Evolutionary conservation across 2,888 invertebrate genomes (phyloP), one percentile per base, ranked within the genome.

Genomic region (Chrysodeixis includens): DNA sequence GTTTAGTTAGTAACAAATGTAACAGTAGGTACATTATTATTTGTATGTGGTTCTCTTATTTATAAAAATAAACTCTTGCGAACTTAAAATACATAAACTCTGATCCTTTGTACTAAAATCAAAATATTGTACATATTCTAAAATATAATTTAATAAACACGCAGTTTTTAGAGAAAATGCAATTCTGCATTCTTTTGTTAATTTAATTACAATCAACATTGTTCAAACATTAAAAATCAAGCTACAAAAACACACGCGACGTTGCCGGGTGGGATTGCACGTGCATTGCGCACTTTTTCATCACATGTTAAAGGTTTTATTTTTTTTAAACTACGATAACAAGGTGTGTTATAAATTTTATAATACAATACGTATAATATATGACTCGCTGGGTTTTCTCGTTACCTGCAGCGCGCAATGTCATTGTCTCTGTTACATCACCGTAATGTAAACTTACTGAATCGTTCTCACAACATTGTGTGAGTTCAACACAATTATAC

Each of bases 401-500:
- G 52, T 66, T 68, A 66, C 61, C 61, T 62, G 61, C 56, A 61
- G 60, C 53, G 60, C 71, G 56, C 78, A 80, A 69, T 80, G 81
- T 76, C 83, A 81, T 82, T 81, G 83, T 82, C 76, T 76, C 51
- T 67, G 56, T 62, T 76, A 74, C 67, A 54, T 70, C 66, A 66
- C 64, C 52, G 65, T 74, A 71, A 67, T 74, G 71, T 67, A 67
- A 65, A 79, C 80, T 60, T 71, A 66, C 68, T 64, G 67, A 63
- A 60, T 56, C 69, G 62, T 69, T 73, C 76, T 65, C 69, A 76
- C 69, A 69, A 75, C 69, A 62, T 62, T 69, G 64, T 59, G 55
- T 54, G 55, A 63, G 40, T 69, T 66, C 62, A 55, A 51, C 49
- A 51, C 56, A 51, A 66, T 56, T 62, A 51, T 55, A 30, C 60